Conservation (phyloP, 1,140 invertebrate species). For the Drosophila bipectinata region DNA sequence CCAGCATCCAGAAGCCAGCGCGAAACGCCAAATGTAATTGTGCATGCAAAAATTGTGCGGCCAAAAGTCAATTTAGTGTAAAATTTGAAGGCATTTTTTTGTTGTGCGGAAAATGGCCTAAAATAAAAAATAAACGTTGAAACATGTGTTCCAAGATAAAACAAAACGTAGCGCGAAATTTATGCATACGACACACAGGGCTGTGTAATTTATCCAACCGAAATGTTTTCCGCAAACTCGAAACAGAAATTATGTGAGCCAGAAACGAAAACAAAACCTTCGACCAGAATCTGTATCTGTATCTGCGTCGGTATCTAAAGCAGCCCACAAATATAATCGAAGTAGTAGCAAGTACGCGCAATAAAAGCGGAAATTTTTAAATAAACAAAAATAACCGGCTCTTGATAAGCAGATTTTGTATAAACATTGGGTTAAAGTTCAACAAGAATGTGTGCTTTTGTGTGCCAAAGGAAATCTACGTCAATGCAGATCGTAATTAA, state of each 20-base stretch:
- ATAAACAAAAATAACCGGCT: slow-evolving; percentile 41
- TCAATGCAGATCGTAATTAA: slow-evolving; percentile 43
- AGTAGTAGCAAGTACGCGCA: slow-evolving; percentile 7
- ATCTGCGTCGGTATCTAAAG: neutral
- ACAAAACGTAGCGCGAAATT: slow-evolving; percentile 45
- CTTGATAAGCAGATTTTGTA: slow-evolving; percentile 52
- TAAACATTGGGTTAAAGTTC: slow-evolving; percentile 49
- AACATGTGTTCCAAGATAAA: slow-evolving; percentile 54
- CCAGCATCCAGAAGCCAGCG: neutral
- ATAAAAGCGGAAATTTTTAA: slow-evolving; percentile 34
- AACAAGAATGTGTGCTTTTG: slow-evolving; percentile 20
- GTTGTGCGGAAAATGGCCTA: slow-evolving; percentile 10
- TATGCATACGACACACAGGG: slow-evolving; percentile 62
- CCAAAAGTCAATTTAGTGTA: slow-evolving; percentile 78
- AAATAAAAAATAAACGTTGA: slow-evolving; percentile 29
- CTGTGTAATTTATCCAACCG: slow-evolving; percentile 48
- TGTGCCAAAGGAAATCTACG: slow-evolving; percentile 8
- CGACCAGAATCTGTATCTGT: slow-evolving; percentile 8
- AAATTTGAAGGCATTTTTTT: slow-evolving; percentile 61
- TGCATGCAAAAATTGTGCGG: slow-evolving; percentile 64
- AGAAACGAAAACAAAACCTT: slow-evolving; percentile 19
- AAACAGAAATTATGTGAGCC: slow-evolving; percentile 31
- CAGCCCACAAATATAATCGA: slow-evolving; percentile 40
- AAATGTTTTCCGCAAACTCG: slow-evolving; percentile 26
- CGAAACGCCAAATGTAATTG: slow-evolving; percentile 62